Conservation (phyloP, 2,888 invertebrate species). For the Venusia cambrica region DNA sequence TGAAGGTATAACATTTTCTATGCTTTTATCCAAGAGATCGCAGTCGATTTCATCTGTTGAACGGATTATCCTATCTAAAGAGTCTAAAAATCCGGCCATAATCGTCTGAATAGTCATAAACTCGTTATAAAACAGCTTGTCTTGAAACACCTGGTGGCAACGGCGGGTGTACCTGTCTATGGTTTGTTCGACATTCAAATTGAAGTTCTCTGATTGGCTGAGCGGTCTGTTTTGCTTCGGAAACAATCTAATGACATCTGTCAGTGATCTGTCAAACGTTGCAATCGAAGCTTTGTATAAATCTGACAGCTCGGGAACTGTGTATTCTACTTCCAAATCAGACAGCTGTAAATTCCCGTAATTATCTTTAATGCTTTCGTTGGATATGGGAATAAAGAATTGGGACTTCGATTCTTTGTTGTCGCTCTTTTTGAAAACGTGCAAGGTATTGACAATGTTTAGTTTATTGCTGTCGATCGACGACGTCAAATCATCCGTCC, state of each 20-base stretch:
- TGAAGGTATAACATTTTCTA: constrained; percentile 58
- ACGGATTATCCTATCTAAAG: constrained; percentile 48
- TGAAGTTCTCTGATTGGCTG: constrained; percentile 74
- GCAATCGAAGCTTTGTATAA: constrained; percentile 51
- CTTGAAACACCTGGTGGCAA: constrained; percentile 75
- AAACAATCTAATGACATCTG: constrained; percentile 62
- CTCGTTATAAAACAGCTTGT: constrained; percentile 72
- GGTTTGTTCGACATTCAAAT: constrained; percentile 62
- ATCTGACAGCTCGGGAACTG: constrained; percentile 58
- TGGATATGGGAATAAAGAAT: constrained; percentile 70
- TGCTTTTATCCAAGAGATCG: constrained; percentile 66
- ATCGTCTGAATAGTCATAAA: constrained; percentile 62
- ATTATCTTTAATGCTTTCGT: constrained; percentile 53
- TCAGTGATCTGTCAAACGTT: constrained; percentile 60
- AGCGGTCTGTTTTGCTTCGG: constrained; percentile 72
- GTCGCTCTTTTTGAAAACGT: constrained; percentile 69
- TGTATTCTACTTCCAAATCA: constrained; percentile 60
- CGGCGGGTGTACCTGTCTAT: constrained; percentile 71
- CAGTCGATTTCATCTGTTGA: constrained; percentile 64
- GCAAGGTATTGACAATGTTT: constrained; percentile 61
- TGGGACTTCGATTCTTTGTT: constrained; percentile 72
- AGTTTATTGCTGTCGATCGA: constrained; percentile 70
- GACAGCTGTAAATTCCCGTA: constrained; percentile 65
- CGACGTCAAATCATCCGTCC: constrained; percentile 58
- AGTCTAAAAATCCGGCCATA: constrained; percentile 54